Base-by-base conservation (phyloP, 2,888 invertebrate species). In the Eristalis intricaria region DNA sequence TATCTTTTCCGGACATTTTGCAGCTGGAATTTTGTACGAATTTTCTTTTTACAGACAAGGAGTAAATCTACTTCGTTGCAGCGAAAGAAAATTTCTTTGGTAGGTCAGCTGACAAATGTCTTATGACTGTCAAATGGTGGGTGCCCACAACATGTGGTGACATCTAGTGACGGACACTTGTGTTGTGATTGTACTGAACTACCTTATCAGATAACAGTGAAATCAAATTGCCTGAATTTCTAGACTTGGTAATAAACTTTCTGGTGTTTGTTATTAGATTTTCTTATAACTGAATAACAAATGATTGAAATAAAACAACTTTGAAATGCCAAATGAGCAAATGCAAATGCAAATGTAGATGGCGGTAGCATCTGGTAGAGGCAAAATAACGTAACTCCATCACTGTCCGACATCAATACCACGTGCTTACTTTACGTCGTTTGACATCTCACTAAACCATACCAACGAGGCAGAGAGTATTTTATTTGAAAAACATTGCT, bases 1-100 rank as follows among this genome's bases (percentile, higher is more conserved):
- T 96, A 90, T 98, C 98, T 94, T 96, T 98, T 93, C 96, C 96
- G 91, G 97, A 96, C 97, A 98, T 97, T 93, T 95, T 96, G 93
- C 63, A 56, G 50, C 15, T 77, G 60, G 38, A 19, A 65, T 75
- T 58, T 58, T 85, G 40, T 69, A 38, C 38, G 50, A 78, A 82
- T 78, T 74, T 83, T 87, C 60, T 70, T 61, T 26, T 78, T 64
- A 50, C 50, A 19, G 8, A 19, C 70, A 40, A 29, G 60, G 74
- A 38, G 32, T 23, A 13, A 70, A 70, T 70, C 66, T 65, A 87
- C 86, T 89, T 77, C 76, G 82, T 80, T 86, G 43, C 79, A 70
- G 89, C 40, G 89, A 88, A 89, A 88, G 84, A 88, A 90, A 90
- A 89, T 89, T 81, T 85, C 85, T 80, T 69, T 66, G 83, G 79